These are phyloP conservation scores for Seladonia tumulorum DNA, from an alignment of 2,888 invertebrate species.

Conservation along the genomic window DNA sequence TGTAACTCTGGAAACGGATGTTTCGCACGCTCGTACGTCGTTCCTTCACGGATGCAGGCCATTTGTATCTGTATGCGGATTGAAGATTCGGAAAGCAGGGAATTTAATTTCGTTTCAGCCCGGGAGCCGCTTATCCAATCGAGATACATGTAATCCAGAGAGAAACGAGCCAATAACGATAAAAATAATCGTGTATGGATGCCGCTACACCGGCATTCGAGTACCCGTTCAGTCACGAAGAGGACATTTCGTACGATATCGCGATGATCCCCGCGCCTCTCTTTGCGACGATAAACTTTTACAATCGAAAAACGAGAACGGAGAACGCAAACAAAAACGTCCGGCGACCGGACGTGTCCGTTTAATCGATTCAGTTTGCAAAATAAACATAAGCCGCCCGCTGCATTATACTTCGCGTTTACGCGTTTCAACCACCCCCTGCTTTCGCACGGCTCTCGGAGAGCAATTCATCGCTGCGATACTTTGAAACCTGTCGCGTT, in stretches of 20 bases:
- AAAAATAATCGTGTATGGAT: conserved; percentile 17
- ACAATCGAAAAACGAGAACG: neutral
- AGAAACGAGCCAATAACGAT: conserved; percentile 19
- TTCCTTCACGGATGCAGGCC: neutral
- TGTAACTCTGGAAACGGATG: neutral
- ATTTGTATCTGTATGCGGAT: neutral
- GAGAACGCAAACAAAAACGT: neutral
- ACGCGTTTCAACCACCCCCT: neutral
- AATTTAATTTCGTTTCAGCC: conserved; percentile 33
- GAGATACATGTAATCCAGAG: conserved; percentile 1
- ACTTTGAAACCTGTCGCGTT: neutral
- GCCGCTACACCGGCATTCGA: conserved; percentile 4
- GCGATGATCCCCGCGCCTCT: neutral
- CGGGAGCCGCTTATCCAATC: neutral
- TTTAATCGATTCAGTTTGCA: conserved; percentile 1
- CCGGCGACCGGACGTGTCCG: too few relatives aligned
- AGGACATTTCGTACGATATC: conserved; percentile 25
- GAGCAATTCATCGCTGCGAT: neutral
- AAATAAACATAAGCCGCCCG: neutral
- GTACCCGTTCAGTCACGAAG: conserved; percentile 25
- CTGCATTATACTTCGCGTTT: neutral
- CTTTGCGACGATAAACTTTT: conserved; percentile 6
- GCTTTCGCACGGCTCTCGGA: neutral
- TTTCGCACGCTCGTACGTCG: neutral
- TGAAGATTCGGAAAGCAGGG: neutral